Evolutionary conservation across 1,140 invertebrate genomes (phyloP).

Genomic region (Triops longicaudatus): DNA sequence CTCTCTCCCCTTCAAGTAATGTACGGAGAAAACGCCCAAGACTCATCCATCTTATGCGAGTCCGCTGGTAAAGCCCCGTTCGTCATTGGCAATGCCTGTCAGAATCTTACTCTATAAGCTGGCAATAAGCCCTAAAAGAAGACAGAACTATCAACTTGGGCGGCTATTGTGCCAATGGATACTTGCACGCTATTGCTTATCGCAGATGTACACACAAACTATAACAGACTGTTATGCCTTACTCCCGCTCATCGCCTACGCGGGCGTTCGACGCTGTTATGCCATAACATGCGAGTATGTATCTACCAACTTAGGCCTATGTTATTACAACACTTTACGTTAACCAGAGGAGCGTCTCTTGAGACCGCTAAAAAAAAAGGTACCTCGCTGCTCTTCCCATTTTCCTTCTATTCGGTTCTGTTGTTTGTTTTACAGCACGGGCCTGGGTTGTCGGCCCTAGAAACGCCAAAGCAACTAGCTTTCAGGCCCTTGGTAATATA

Average conservation of each 20-base stretch:
- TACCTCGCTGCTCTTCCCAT: background rate
- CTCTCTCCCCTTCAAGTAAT: background rate
- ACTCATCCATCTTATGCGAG: background rate
- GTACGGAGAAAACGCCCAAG: background rate
- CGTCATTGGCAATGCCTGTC: background rate
- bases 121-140: constrained; percentile 15
- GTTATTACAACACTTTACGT: background rate
- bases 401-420: background rate
- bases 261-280: background rate
- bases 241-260: no score
- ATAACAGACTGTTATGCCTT: background rate
- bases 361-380: background rate
- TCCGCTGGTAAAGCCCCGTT: background rate
- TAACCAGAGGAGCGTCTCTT: background rate
- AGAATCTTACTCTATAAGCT: constrained; percentile 12
- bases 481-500: background rate
- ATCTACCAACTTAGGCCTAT: background rate
- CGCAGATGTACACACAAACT: background rate
- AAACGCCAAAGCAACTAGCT: background rate
- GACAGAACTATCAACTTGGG: background rate
- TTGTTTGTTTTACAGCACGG: background rate
- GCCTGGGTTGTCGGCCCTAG: background rate
- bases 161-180: constrained; percentile 11
- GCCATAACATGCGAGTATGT: background rate
- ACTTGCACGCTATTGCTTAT: background rate